These are phyloP conservation scores for Alosa alosa DNA, from an alignment of 2,113 vertebrate species.

Conservation along the genomic window DNA sequence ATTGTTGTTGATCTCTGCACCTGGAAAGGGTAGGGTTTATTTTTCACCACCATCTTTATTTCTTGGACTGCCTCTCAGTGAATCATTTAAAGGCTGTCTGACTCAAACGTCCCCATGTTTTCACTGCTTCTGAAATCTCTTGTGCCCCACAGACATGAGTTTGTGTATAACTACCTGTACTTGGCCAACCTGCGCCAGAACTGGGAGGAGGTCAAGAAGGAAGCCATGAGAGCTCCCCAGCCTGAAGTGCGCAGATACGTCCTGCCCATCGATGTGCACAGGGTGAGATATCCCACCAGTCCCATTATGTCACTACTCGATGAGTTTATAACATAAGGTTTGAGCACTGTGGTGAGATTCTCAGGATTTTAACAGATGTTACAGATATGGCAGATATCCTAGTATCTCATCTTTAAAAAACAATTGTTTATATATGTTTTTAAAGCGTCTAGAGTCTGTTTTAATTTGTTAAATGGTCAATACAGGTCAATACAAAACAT, in stretches of 20 bases:
- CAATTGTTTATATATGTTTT: neutral
- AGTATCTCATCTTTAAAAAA: neutral
- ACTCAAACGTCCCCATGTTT: neutral
- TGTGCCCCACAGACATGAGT: constrained; percentile 75
- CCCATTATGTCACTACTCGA: neutral
- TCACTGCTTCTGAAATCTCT: neutral
- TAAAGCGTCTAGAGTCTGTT: neutral
- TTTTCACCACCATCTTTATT: neutral
- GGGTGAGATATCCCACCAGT: constrained; percentile 60
- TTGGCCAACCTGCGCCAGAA: constrained; percentile 80
- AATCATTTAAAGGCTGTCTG: neutral
- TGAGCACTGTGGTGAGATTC: neutral
- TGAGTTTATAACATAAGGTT: neutral
- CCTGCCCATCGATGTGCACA: constrained; percentile 76
- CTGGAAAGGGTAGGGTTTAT: constrained; percentile 80
- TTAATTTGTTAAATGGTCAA: too few species aligned
- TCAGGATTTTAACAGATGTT: too few species aligned
- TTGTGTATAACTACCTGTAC: constrained; percentile 88
- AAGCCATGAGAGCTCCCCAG: constrained; percentile 81
- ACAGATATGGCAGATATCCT: neutral
- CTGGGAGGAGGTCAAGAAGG: constrained; percentile 84
- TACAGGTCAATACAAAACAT: neutral
- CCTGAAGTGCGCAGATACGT: constrained; percentile 85
- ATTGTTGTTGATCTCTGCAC: constrained; percentile 83
- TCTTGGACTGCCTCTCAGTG: neutral